phyloP scores from a whole-genome alignment of 2,113 vertebrate genomes.

The Lophotis ruficrista region DNA sequence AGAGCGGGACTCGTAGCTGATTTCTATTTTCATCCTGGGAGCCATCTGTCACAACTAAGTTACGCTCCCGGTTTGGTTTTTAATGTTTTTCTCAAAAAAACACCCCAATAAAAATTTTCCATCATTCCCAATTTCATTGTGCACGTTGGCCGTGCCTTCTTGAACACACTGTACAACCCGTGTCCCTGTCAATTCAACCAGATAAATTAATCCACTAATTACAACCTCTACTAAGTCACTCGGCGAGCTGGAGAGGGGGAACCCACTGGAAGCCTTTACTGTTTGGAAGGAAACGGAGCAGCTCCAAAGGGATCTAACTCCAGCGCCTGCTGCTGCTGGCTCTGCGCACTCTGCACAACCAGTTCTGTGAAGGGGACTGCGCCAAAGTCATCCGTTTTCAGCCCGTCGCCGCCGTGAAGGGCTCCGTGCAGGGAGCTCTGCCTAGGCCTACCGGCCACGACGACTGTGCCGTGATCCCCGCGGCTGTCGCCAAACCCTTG shows the following conservation, averaged over 20 bases:
- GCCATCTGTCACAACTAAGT: neutral
- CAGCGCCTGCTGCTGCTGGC: conserved; percentile 71
- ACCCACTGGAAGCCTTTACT: conserved; percentile 73
- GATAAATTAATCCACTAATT: neutral
- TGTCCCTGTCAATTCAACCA: conserved; percentile 13
- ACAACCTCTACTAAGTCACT: conserved; percentile 21
- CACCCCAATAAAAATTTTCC: neutral
- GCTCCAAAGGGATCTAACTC: conserved; percentile 98
- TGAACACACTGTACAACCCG: neutral
- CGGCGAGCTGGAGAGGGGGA: neutral
- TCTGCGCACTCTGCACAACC: conserved; percentile 76
- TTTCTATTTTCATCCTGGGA: neutral
- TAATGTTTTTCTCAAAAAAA: neutral
- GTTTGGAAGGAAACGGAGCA: conserved; percentile 94
- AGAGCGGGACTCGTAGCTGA: neutral
- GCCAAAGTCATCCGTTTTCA: conserved; percentile 92
- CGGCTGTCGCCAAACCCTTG: conserved; percentile 78
- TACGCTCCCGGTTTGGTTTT: neutral
- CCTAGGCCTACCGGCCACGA: conserved; percentile 74
- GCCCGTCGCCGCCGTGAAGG: conserved; percentile 65
- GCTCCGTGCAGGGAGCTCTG: conserved; percentile 76
- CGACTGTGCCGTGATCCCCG: conserved; percentile 70
- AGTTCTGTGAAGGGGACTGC: conserved; percentile 93
- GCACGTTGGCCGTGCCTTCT: neutral
- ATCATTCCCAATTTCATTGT: neutral